A percentile compares a stretch with the other conserved stretches of the same genome.
phyloP scores from a whole-genome alignment of 1,140 invertebrate genomes.

The Anastrepha ludens region DNA sequence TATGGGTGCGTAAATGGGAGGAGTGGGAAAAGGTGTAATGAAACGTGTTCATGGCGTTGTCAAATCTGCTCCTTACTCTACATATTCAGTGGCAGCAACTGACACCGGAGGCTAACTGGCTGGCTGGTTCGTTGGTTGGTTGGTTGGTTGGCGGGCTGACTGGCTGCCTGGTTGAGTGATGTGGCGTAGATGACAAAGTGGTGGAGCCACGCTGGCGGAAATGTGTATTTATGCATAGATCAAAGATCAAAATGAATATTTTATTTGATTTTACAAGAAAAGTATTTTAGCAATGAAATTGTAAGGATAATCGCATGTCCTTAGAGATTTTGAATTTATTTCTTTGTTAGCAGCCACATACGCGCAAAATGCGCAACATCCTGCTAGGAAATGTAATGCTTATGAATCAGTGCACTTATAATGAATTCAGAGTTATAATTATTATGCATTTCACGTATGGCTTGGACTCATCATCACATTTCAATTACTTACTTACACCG shows the following conservation, averaged over 20 bases:
- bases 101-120: constrained; percentile 18
- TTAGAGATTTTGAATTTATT: constrained; percentile 50
- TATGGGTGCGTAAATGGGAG: background rate
- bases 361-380: too few relatives aligned
- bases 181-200: background rate
- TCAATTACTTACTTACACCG: too few relatives aligned
- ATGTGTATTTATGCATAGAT: constrained; percentile 54
- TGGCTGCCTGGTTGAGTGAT: background rate
- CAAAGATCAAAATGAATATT: constrained; percentile 55
- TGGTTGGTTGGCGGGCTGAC: background rate
- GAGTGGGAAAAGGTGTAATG: background rate
- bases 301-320: constrained; percentile 52
- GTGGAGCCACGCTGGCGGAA: background rate
- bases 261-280: constrained; percentile 55
- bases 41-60: constrained; percentile 4
- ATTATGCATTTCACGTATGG: too few relatives aligned
- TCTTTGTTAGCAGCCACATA: background rate
- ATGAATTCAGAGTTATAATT: too few relatives aligned
- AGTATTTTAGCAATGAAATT: constrained; percentile 55
- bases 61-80: background rate
- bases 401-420: too few relatives aligned
- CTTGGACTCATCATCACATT: too few relatives aligned
- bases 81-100: background rate
- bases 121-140: background rate
- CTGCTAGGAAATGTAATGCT: too few relatives aligned